Conservation (phyloP, 1,140 invertebrate species). For the Psilanteris sp. region DNA sequence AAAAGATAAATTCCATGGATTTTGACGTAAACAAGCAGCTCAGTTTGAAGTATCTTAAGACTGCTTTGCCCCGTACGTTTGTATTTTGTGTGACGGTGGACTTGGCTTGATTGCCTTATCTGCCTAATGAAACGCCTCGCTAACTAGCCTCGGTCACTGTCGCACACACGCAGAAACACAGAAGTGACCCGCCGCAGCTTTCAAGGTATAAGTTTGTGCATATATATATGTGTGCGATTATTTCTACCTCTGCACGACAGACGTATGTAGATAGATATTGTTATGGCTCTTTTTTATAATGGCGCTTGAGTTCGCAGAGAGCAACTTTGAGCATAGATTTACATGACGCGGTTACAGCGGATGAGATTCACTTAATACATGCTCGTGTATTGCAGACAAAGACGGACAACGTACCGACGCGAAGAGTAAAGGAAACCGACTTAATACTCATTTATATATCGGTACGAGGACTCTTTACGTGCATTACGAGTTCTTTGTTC, state of each 20-base stretch:
- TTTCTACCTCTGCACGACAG: background rate
- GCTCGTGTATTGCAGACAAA: background rate
- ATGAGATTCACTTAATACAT: constrained; percentile 11
- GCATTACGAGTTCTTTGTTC: constrained; percentile 41
- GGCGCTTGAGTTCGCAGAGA: constrained; percentile 40
- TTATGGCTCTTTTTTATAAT: constrained; percentile 65
- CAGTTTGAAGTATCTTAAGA: constrained; percentile 46
- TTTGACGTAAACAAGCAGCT: constrained; percentile 49
- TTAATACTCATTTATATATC: constrained; percentile 19
- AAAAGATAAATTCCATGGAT: constrained; percentile 20
- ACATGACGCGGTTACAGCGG: constrained; percentile 55
- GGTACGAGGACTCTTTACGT: constrained; percentile 13
- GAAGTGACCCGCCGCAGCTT: constrained; percentile 8
- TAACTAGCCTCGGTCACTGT: constrained; percentile 69
- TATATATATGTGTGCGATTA: background rate
- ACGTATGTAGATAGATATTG: constrained; percentile 58
- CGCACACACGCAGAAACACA: constrained; percentile 31
- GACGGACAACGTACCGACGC: constrained; percentile 17
- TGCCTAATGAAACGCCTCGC: constrained; percentile 77
- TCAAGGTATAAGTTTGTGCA: background rate
- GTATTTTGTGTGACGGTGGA: constrained; percentile 60
- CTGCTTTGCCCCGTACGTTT: constrained; percentile 40
- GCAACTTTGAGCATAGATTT: constrained; percentile 55
- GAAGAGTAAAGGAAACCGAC: constrained; percentile 21
- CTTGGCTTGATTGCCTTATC: constrained; percentile 76